phyloP scores from a whole-genome alignment of 2,113 vertebrate species.

The Polypterus senegalus region DNA sequence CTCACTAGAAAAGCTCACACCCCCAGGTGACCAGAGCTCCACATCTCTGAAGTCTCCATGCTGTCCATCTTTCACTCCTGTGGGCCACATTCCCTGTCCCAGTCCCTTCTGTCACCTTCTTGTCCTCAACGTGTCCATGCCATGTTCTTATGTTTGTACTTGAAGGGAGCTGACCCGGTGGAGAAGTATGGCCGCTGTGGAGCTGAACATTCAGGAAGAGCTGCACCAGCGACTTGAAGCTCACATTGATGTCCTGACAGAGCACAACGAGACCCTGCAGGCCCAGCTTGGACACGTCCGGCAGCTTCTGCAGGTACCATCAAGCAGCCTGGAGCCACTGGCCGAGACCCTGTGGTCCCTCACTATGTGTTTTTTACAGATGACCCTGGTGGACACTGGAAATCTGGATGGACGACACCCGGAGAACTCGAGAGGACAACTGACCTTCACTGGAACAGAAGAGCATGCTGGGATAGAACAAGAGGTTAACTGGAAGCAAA shows the following conservation, averaged over 20 bases:
- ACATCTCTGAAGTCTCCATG: no score
- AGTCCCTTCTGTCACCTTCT: no score
- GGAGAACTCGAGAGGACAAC: not conserved
- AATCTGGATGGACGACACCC: not conserved
- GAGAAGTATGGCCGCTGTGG: slow-evolving; percentile 49
- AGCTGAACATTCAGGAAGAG: slow-evolving; percentile 50
- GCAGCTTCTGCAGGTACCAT: slow-evolving; percentile 36
- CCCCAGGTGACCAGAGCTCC: no score
- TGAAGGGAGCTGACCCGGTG: slow-evolving; percentile 7
- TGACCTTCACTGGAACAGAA: not conserved
- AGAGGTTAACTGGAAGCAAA: not conserved
- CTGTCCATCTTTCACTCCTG: no score
- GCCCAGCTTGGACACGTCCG: slow-evolving; percentile 37
- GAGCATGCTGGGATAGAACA: not conserved
- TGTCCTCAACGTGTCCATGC: no score
- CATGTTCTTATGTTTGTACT: no score
- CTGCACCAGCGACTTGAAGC: slow-evolving; percentile 51
- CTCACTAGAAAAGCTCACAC: no score
- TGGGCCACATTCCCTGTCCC: no score
- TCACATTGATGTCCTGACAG: slow-evolving; percentile 46
- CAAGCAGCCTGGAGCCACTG: no score
- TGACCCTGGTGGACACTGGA: not conserved
- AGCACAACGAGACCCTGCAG: slow-evolving; percentile 47
- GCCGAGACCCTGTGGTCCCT: not conserved
- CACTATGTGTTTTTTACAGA: not conserved